A percentile compares a stretch with the other conserved stretches of the same genome.
Evolutionary conservation across 2,797 vertebrate species (phyloP).

Genomic region (Mionectes olivaceus): DNA sequence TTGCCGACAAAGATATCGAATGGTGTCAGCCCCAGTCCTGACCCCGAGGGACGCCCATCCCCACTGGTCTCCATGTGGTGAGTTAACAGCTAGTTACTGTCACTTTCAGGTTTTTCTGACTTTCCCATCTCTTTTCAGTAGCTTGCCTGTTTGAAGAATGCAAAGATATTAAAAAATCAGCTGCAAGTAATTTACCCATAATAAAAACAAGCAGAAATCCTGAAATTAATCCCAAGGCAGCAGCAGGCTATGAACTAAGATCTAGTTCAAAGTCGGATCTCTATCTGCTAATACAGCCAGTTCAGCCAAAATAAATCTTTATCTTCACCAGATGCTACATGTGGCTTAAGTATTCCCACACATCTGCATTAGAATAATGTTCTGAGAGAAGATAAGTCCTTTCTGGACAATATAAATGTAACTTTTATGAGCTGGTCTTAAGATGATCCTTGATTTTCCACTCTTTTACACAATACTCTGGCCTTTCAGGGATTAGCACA

Average conservation of each 20-base stretch:
- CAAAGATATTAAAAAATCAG: constrained; percentile 50
- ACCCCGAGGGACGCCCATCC: neutral
- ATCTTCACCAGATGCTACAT: constrained; percentile 63
- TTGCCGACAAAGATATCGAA: neutral
- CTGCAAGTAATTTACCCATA: constrained; percentile 59
- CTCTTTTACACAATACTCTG: neutral
- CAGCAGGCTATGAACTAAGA: constrained; percentile 62
- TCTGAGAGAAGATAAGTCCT: constrained; percentile 38
- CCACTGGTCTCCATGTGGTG: neutral
- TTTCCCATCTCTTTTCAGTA: constrained; percentile 9
- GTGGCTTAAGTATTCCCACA: constrained; percentile 56
- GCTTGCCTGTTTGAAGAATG: neutral
- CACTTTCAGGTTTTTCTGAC: neutral
- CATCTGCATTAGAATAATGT: constrained; percentile 43
- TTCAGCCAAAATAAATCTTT: constrained; percentile 70
- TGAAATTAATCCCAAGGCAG: constrained; percentile 67
- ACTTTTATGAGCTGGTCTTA: neutral
- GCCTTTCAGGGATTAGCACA: constrained; percentile 8
- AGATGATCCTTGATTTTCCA: constrained; percentile 31
- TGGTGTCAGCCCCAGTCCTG: neutral
- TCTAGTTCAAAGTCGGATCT: constrained; percentile 55
- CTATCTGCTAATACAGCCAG: constrained; percentile 45
- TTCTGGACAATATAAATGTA: neutral
- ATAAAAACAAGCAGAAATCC: constrained; percentile 56
- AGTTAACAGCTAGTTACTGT: neutral